Base-by-base conservation (phyloP, 2,888 invertebrate species). In the Agriopis leucophaearia region DNA sequence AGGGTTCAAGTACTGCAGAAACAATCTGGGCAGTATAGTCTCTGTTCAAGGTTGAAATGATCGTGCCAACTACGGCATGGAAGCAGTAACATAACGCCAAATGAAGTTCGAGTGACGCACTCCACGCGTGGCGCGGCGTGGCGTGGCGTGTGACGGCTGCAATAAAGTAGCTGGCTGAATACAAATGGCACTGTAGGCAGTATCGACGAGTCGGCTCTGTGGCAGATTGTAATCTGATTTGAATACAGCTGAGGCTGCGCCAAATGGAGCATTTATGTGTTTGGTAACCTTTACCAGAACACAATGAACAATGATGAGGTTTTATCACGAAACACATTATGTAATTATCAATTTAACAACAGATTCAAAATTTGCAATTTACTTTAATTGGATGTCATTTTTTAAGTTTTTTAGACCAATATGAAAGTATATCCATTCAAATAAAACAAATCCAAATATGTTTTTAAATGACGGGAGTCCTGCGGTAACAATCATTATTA, bases 101-200 rank as follows among this genome's bases (percentile, higher is more conserved):
- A 78, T 74, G 74, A 76, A 74, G 70, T 66, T 52, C 40, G 57
- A 66, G 63, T 65, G 73, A 74, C 74, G 72, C 68, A 66, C 56
- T 54, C 59, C 69, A 69, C 54, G 72, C 70, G 69, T 70, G 3
- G 27, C 27, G 27, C 5, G 73, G 70, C 70, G 74, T 76, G 3
- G 27, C 27, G 27, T 27, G 73, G 70, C 70, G 74, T 76, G 77
- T 80, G 79, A 81, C 75, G 66, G 71, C 70, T 70, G 75, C 81
- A 81, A 81, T 83, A 77, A 80, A 80, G 77, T 81, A 81, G 81
- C 74, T 66, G 55, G 59, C 73, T 75, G 85, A 82, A 87, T 84
- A 80, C 79, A 75, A 83, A 83, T 84, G 78, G 65, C 45, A 8
- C 38, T 9, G 56, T 35, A 50, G 9, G 45, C 44, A 38, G 54